Evolutionary conservation across 2,888 invertebrate species (phyloP).

Genomic region (Sycophila texana): DNA sequence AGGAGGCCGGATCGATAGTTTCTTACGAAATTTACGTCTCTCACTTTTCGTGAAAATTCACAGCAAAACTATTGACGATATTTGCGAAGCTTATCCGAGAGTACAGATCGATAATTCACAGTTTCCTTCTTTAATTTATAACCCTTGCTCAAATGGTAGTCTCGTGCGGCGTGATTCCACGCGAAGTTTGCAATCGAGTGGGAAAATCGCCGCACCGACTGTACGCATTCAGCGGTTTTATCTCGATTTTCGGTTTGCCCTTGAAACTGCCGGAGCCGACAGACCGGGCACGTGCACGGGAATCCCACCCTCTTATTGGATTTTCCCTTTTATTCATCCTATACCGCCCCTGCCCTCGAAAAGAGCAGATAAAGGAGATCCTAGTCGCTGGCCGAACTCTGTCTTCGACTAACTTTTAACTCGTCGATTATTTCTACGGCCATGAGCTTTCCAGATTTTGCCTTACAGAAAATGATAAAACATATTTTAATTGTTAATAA

Average conservation of each 20-base stretch:
- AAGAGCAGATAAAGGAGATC: slow-evolving; percentile 29
- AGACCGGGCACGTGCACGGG: not conserved
- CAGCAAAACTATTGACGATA: not conserved
- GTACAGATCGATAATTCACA: too few relatives aligned
- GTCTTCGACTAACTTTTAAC: not conserved
- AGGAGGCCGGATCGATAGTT: slow-evolving; percentile 13
- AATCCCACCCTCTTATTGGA: slow-evolving; percentile 27
- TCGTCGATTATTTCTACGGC: not conserved
- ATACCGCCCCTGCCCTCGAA: not conserved
- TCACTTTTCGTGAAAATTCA: slow-evolving; percentile 20
- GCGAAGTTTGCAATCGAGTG: too few relatives aligned
- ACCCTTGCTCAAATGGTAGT: too few relatives aligned
- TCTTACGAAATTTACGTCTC: not conserved
- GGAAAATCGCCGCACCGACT: slow-evolving; percentile 31
- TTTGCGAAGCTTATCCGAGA: too few relatives aligned
- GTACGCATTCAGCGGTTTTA: slow-evolving; percentile 2
- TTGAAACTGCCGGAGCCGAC: slow-evolving; percentile 27
- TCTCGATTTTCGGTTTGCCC: slow-evolving; percentile 39
- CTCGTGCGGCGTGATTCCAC: not conserved
- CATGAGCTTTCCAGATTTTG: too few relatives aligned
- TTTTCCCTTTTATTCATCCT: slow-evolving; percentile 38
- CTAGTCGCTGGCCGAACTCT: not conserved
- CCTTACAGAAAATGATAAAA: too few relatives aligned
- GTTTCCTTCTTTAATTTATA: too few relatives aligned
- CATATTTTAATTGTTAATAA: too few relatives aligned